Evolutionary conservation across 2,113 vertebrate genomes (phyloP).

Genomic region (Sapayoa aenigma): DNA sequence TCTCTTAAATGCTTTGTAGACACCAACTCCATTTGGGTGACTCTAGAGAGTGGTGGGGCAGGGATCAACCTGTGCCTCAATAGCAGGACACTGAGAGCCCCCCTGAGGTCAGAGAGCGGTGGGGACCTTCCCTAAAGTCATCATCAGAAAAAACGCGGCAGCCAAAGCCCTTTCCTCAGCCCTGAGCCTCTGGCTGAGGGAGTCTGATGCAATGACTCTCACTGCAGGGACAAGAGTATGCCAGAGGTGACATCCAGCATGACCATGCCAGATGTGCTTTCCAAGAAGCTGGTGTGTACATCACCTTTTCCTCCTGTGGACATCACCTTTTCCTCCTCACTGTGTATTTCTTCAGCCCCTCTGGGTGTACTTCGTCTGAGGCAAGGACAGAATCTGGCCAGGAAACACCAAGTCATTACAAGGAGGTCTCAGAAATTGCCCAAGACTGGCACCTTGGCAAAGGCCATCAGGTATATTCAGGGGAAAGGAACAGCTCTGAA

Average conservation of each 20-base stretch:
- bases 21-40: rapidly evolving
- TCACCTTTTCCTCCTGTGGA: neutral
- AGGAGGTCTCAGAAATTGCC: neutral
- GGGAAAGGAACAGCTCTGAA: neutral
- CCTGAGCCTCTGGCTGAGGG: neutral
- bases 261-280: rapidly evolving
- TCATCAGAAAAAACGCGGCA: neutral
- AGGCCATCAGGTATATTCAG: neutral
- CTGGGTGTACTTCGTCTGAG: neutral
- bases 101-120: neutral
- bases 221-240: neutral
- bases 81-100: neutral
- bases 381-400: neutral
- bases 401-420: neutral
- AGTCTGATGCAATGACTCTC: neutral
- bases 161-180: neutral
- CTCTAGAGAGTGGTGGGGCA: rapidly evolving
- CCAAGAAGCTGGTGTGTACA: neutral
- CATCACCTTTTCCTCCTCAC: neutral
- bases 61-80: neutral
- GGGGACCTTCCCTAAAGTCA: neutral
- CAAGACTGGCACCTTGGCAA: neutral
- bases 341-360: neutral
- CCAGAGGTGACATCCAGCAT: neutral
- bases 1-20: neutral